Conservation (phyloP, 1,140 invertebrate genomes). For the Apis cerana region DNA sequence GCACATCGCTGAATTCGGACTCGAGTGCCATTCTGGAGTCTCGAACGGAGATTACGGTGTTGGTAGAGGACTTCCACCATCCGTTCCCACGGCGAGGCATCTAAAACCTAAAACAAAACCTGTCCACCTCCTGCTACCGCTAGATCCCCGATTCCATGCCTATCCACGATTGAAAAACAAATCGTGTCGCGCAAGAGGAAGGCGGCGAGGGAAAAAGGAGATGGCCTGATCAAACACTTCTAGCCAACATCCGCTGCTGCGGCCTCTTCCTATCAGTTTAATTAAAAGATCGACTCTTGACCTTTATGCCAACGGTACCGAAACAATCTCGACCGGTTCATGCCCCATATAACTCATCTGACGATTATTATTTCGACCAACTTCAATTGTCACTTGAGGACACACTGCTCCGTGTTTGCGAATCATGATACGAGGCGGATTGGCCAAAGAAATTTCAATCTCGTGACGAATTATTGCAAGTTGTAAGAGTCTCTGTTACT, state of each 20-base stretch:
- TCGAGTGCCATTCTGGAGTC: conserved; percentile 63
- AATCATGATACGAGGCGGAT: neutral
- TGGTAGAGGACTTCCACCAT: conserved; percentile 45
- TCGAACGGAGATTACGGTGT: conserved; percentile 51
- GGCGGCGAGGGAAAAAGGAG: conserved; percentile 47
- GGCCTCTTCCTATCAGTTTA: conserved; percentile 45
- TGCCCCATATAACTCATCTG: neutral
- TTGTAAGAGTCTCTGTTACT: no score
- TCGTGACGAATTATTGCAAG: neutral
- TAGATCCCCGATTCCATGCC: conserved; percentile 22
- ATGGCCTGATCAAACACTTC: conserved; percentile 67
- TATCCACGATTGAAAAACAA: conserved; percentile 60
- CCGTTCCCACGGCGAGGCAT: conserved; percentile 76
- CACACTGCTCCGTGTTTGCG: no score
- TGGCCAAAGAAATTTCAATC: neutral
- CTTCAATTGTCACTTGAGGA: neutral
- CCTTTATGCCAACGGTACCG: conserved; percentile 35
- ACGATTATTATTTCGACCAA: conserved; percentile 33
- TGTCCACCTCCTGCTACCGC: conserved; percentile 33
- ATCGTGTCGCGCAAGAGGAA: conserved; percentile 63
- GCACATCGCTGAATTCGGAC: neutral
- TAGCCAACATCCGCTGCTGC: conserved; percentile 51
- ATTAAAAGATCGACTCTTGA: conserved; percentile 52
- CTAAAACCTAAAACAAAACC: conserved; percentile 77
- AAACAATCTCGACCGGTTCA: conserved; percentile 31